These are phyloP conservation scores for Nomada ferruginata DNA, from an alignment of 2,888 invertebrate genomes.

Conservation along the genomic window DNA sequence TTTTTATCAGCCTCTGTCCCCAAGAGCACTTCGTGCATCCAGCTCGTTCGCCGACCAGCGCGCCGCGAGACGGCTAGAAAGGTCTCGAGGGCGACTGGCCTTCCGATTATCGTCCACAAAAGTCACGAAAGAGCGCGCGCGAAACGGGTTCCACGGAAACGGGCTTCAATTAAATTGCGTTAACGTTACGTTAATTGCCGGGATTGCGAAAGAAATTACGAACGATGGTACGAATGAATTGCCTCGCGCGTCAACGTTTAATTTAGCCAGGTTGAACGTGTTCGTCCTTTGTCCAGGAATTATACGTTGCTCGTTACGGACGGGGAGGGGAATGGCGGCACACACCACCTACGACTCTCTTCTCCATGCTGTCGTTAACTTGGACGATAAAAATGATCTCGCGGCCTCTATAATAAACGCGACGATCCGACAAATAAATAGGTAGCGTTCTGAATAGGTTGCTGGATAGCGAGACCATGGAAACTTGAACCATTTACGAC, in stretches of 20 bases:
- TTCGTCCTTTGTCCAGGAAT: slow-evolving; percentile 21
- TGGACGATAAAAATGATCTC: slow-evolving; percentile 38
- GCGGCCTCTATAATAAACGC: slow-evolving; percentile 42
- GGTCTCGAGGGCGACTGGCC: not conserved
- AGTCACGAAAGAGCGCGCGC: not conserved
- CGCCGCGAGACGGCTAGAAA: not conserved
- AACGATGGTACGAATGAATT: not conserved
- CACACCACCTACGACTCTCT: slow-evolving; percentile 6
- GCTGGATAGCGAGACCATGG: slow-evolving; percentile 49
- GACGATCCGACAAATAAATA: slow-evolving; percentile 60
- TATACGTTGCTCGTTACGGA: slow-evolving; percentile 34
- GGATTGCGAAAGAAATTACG: slow-evolving; percentile 26
- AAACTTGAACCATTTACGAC: slow-evolving; percentile 73
- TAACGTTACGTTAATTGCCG: slow-evolving; percentile 1
- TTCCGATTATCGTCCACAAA: not conserved
- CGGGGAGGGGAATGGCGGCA: too few species aligned
- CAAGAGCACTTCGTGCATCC: not conserved
- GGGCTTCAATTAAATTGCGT: not conserved
- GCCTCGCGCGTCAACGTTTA: slow-evolving; percentile 27
- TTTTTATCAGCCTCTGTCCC: not conserved
- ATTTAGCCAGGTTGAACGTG: slow-evolving; percentile 5
- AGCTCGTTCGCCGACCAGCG: not conserved
- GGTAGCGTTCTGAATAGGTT: slow-evolving; percentile 44
- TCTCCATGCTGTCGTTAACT: slow-evolving; percentile 17
- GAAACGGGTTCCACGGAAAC: too few species aligned